A percentile compares a stretch with the other conserved stretches of the same genome.
Evolutionary conservation across 2,113 vertebrate genomes (phyloP).

Genomic region (Vireo altiloquus): DNA sequence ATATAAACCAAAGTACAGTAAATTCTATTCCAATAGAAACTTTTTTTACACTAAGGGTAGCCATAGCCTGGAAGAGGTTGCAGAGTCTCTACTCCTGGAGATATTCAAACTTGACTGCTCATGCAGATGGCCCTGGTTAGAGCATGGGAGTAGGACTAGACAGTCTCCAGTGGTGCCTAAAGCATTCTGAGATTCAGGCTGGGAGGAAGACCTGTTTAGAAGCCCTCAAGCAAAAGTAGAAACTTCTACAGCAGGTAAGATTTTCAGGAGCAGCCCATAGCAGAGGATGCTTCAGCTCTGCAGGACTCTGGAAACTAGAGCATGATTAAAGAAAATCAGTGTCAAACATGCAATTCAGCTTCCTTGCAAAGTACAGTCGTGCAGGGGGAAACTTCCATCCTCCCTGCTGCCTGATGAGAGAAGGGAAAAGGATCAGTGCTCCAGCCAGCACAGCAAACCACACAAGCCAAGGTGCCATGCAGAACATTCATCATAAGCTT

Average conservation of each 20-base stretch:
- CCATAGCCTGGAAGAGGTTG: neutral
- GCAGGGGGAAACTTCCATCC: neutral
- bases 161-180: neutral
- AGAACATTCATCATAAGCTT: neutral
- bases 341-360: neutral
- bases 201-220: neutral
- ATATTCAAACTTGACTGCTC: neutral
- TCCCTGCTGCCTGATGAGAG: neutral
- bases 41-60: neutral
- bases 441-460: neutral
- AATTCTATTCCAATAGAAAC: neutral
- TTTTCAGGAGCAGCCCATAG: neutral
- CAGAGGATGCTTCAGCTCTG: neutral
- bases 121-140: neutral
- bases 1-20: neutral
- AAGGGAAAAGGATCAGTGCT: neutral
- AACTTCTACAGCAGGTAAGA: neutral
- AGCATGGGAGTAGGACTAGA: neutral
- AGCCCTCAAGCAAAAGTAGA: neutral
- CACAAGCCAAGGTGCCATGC: neutral
- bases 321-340: neutral
- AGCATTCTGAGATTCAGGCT: neutral
- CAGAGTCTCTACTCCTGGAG: neutral
- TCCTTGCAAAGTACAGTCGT: neutral
- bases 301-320: neutral